phyloP scores from a whole-genome alignment of 2,797 vertebrate species.

The Xiphophorus birchmanni region DNA sequence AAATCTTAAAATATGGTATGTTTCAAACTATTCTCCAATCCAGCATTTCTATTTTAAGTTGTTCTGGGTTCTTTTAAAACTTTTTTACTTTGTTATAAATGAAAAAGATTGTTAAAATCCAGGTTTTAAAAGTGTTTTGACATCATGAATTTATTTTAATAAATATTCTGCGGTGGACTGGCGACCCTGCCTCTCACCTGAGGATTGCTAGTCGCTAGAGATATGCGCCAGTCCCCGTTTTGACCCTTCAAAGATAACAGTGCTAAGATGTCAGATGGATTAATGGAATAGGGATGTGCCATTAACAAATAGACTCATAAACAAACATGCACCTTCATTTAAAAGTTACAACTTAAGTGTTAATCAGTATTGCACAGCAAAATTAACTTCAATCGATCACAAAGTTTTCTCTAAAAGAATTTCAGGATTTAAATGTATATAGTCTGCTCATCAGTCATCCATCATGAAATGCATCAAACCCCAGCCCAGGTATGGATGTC shows the following conservation, averaged over 20 bases:
- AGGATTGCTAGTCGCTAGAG: too few species aligned
- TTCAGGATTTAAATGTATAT: neutral
- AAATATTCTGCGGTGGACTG: neutral
- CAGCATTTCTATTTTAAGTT: neutral
- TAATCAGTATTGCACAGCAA: neutral
- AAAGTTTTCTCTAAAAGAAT: neutral
- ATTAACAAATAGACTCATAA: neutral
- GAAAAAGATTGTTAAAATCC: neutral
- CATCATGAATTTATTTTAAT: neutral
- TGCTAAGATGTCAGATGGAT: too few species aligned
- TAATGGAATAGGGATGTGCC: too few species aligned
- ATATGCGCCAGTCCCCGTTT: too few species aligned
- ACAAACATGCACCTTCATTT: neutral
- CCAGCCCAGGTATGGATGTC: slow-evolving; percentile 23
- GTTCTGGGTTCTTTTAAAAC: neutral
- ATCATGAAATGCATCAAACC: slow-evolving; percentile 4
- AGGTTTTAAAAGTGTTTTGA: neutral
- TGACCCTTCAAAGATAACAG: too few species aligned
- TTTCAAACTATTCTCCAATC: neutral
- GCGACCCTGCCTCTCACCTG: too few species aligned
- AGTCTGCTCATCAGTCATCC: neutral
- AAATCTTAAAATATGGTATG: neutral
- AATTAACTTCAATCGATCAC: neutral
- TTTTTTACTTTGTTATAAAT: neutral
- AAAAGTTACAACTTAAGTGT: neutral